Evolutionary conservation across 1,140 invertebrate species (phyloP).

Genomic region (Heterodera carotae): DNA sequence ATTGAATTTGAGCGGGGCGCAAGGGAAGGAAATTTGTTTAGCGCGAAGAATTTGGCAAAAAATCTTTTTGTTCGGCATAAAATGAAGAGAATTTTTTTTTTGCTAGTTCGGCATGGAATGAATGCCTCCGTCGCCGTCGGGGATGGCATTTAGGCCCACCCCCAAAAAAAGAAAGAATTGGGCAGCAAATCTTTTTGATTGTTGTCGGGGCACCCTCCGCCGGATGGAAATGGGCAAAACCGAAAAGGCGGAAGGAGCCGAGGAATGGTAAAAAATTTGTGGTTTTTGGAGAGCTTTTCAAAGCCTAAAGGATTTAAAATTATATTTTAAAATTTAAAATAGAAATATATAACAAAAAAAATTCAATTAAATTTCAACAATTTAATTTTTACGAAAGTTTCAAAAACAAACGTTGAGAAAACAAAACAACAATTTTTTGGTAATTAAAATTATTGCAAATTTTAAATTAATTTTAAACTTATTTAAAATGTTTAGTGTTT

Average conservation of each 20-base stretch:
- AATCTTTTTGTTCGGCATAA: neutral
- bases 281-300: neutral
- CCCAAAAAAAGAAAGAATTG: neutral
- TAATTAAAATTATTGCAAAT: neutral
- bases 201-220: too few species aligned
- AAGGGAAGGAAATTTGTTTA: neutral
- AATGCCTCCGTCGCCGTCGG: neutral
- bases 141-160: neutral
- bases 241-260: neutral
- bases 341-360: neutral
- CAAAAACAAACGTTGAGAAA: too few species aligned
- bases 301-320: too few species aligned
- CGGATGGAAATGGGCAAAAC: neutral
- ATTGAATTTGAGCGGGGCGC: neutral
- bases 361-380: too few species aligned
- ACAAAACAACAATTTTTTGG: constrained; percentile 1
- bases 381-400: too few species aligned
- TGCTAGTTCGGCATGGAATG: neutral
- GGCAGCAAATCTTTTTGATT: neutral
- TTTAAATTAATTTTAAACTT: neutral
- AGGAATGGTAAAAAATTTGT: neutral
- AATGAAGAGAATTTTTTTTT: neutral
- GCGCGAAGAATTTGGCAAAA: neutral
- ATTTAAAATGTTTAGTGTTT: neutral
- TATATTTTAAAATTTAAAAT: neutral